phyloP scores from a whole-genome alignment of 1,140 invertebrate genomes.

The Bombus sylvicola region DNA sequence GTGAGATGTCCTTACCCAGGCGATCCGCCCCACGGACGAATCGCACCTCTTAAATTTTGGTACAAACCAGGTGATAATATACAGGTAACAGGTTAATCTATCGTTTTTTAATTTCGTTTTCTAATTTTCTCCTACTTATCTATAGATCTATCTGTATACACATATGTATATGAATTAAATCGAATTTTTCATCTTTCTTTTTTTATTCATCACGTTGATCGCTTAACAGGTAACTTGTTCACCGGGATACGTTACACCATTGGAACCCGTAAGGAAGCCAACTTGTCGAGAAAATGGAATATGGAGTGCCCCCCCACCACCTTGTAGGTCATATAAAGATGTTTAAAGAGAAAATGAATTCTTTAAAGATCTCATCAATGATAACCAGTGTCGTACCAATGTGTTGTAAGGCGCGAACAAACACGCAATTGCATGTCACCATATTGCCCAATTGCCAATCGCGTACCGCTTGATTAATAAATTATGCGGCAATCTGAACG shows the following conservation, averaged over 20 bases:
- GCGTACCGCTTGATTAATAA: background rate
- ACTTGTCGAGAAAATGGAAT: conserved; percentile 81
- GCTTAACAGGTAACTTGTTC: conserved; percentile 85
- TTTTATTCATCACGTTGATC: background rate
- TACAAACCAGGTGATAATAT: conserved; percentile 90
- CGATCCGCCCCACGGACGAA: conserved; percentile 87
- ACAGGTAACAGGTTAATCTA: conserved; percentile 70
- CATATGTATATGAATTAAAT: background rate
- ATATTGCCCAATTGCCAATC: background rate
- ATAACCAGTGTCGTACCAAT: background rate
- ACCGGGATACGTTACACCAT: conserved; percentile 85
- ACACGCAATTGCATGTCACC: background rate
- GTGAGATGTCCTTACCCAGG: conserved; percentile 89
- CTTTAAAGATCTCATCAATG: background rate
- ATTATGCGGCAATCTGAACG: background rate
- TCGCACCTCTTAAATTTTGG: conserved; percentile 89
- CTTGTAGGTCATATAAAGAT: conserved; percentile 81
- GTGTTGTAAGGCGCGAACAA: background rate
- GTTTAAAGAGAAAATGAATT: conserved; percentile 69
- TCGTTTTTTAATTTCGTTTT: background rate
- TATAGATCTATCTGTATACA: background rate
- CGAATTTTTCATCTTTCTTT: background rate
- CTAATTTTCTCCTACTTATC: background rate
- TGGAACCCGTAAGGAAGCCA: conserved; percentile 79
- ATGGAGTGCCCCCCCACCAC: conserved; percentile 82